Evolutionary conservation across 2,797 vertebrate genomes (phyloP), one percentile per base, ranked within the genome.

Genomic region (Silurus aristotelis): DNA sequence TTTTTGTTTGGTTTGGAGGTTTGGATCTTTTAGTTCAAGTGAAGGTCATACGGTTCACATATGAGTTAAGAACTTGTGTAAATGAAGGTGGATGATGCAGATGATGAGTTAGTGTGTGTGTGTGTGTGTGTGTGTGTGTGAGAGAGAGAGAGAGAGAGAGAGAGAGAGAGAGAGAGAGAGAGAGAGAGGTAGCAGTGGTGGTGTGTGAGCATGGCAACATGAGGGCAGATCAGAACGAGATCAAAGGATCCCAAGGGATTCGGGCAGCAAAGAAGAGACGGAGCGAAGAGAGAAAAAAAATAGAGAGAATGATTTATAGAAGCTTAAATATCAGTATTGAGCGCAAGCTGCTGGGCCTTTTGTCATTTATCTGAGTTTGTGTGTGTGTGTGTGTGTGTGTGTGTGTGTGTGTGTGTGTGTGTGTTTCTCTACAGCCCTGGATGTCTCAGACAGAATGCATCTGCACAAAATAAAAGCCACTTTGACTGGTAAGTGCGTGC

Each of bases 401-500:
- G 66, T 80, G 77, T 85, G 70, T 86, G 38, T 83, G 15, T 80
- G 22, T 83, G 58, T 87, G 72, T 86, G 38, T 87, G 52, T 83
- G 68, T 87, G 14, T 87, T 61, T 38, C 58, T 80, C 75, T 31
- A 72, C 91, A 96, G 96, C 83, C 80, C 89, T 86, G 94, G 87
- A 89, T 96, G 95, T 90, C 95, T 94, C 88, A 95, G 94, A 91
- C 94, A 93, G 90, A 96, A 96, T 90, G 88, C 93, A 75, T 95
- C 96, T 25, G 88, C 92, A 66, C 95, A 92, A 85, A 93, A 91
- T 87, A 92, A 92, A 92, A 94, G 91, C 85, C 94, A 94, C 89
- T 96, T 96, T 91, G 95, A 96, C 90, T 96, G 96, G 96, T 96
- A 93, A 95, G 95, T 68, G 78, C 68, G 38, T 70, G 56, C 4